Evolutionary conservation across 1,140 invertebrate species (phyloP), one percentile per base, ranked within the genome.

Genomic region (Nephotettix cincticeps): DNA sequence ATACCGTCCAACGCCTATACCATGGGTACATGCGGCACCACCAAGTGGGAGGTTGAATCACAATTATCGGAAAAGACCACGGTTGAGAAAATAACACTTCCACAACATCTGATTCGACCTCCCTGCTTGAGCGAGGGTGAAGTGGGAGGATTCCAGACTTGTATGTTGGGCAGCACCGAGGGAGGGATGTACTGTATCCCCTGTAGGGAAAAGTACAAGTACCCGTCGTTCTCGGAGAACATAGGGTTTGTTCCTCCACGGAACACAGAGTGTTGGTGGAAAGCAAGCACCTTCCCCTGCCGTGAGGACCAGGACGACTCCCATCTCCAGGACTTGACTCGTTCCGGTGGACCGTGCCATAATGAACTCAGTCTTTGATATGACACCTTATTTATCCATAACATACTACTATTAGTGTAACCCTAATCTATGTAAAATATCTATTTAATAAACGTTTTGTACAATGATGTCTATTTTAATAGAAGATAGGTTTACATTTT

Each of bases 11-110:
- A 43, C 40, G 58, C 69, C 23, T 40, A 66, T 67, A 66, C 70
- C 28, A 61, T 77, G 70, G 68, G 40, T 40, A 36, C 66, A 69
- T 47, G 32, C 27, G 40, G 61, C 28, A 68, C 40, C 27, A 25
- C 54, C 23, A 27, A 63, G 69, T 11, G 40, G 51, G 30, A 23
- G 14, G 14, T 64, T 72, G 9, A 71, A 28, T 3, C 69, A 13
- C 1, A 21, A 17, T 19, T 23, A 27, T 25, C 32, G 51, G 51
- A 64, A 28, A 13, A 32, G 58, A 61, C 17, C 4, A 43, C 14
- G 21, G 6, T 19, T 27, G 19, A 36, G 28, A 28, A 23, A 28
- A 28, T n/a, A 63, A 63, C 40, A 43, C 40, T 11, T 11, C n/a
- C 25, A 51, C n/a, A 4, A 17, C 25, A 4, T 51, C 25, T 51